Evolutionary conservation across 2,797 vertebrate species (phyloP).

Genomic region (Enteromius radiatus): DNA sequence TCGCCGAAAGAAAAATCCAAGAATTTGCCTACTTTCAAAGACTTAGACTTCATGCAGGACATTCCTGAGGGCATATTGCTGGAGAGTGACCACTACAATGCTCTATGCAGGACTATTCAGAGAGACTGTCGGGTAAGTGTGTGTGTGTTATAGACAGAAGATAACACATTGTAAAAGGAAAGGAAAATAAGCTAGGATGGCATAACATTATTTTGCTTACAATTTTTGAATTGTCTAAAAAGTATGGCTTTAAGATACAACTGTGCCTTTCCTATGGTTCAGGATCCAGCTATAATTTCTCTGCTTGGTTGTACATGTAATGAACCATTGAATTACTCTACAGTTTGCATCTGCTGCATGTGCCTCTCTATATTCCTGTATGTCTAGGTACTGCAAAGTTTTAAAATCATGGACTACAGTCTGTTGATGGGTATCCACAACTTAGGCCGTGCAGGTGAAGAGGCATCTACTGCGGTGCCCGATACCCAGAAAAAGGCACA

Average conservation of each 20-base stretch:
- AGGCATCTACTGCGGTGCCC: conserved; percentile 47
- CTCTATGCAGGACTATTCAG: conserved; percentile 90
- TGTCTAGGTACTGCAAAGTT: conserved; percentile 90
- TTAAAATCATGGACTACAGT: conserved; percentile 99
- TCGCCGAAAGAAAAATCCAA: conserved; percentile 89
- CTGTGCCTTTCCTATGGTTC: not conserved
- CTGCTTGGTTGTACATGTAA: not conserved
- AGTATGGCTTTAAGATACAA: not conserved
- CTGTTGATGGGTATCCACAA: conserved; percentile 91
- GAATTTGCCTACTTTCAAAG: conserved; percentile 87
- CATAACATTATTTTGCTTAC: not conserved
- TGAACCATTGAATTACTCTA: not conserved
- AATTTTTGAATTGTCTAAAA: not conserved
- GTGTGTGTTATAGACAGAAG: not conserved
- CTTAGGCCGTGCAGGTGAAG: conserved; percentile 75
- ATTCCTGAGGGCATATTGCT: conserved; percentile 83
- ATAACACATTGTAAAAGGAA: not conserved
- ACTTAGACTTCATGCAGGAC: conserved; percentile 93
- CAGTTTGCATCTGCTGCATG: not conserved
- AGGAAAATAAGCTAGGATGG: not conserved
- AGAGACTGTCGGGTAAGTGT: conserved; percentile 91
- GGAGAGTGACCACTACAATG: conserved; percentile 86
- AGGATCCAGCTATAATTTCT: not conserved
- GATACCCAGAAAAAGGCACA: conserved; percentile 79
- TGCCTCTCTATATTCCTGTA: not conserved